Conservation (phyloP, 2,113 vertebrate genomes). For the Heptranchias perlo region DNA sequence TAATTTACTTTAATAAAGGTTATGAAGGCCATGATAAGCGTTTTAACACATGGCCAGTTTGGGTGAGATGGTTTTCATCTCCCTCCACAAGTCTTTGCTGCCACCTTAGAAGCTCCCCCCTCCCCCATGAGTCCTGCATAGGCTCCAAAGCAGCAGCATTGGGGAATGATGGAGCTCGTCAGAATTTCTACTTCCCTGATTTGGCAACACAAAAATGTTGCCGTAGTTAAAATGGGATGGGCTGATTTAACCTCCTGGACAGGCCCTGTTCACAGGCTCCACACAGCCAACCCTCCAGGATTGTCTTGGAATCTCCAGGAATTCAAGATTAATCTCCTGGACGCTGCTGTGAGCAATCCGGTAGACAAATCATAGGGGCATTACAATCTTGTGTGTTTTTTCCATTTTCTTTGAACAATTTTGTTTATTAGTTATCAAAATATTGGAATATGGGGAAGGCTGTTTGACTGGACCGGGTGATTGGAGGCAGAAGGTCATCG, state of each 20-base stretch:
- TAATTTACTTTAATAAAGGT: background rate
- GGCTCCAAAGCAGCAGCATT: background rate
- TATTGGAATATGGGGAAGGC: background rate
- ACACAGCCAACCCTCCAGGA: background rate
- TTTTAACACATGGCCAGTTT: background rate
- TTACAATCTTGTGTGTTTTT: background rate
- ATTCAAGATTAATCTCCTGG: too few species aligned
- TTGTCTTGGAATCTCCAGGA: background rate
- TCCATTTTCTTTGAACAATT: background rate
- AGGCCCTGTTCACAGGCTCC: background rate
- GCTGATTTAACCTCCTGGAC: background rate
- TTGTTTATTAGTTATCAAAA: background rate
- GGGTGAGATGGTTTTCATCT: background rate
- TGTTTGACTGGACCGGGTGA: background rate
- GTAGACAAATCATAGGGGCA: background rate
- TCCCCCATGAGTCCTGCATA: too few species aligned
- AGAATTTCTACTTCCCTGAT: background rate
- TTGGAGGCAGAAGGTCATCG: background rate
- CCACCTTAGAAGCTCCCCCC: background rate
- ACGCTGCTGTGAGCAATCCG: background rate
- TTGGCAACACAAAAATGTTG: background rate
- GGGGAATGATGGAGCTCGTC: background rate
- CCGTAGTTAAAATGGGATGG: background rate
- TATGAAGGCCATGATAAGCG: background rate
- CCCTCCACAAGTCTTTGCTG: background rate